These are phyloP conservation scores for Ramphastos sulfuratus DNA, from an alignment of 2,113 vertebrate genomes.

Conservation along the genomic window DNA sequence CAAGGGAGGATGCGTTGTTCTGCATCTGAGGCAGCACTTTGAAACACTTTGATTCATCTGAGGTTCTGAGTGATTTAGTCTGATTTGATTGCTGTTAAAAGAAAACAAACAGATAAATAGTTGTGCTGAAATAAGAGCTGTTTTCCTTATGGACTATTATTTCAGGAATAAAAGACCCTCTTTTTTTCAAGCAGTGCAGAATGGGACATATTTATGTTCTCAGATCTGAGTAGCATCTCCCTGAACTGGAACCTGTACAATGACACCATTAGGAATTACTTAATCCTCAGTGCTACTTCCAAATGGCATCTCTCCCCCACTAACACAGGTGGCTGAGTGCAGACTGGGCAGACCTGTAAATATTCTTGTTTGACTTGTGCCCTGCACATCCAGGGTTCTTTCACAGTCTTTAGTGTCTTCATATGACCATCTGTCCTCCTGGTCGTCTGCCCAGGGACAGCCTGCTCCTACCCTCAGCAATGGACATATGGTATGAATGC, in stretches of 20 bases:
- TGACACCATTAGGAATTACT: background rate
- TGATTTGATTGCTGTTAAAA: background rate
- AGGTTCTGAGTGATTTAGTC: background rate
- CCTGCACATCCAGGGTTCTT: constrained; percentile 11
- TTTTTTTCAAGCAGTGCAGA: background rate
- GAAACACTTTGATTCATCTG: background rate
- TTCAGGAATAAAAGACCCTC: background rate
- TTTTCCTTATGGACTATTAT: background rate
- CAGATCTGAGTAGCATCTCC: background rate
- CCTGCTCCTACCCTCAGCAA: background rate
- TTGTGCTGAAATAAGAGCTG: background rate
- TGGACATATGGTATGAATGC: background rate
- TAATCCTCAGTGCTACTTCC: background rate
- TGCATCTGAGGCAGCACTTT: background rate
- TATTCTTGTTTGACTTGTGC: constrained; percentile 58
- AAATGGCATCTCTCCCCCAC: background rate
- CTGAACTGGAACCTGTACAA: background rate
- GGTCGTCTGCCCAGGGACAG: constrained; percentile 15
- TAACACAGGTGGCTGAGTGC: background rate
- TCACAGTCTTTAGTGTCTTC: constrained; percentile 17
- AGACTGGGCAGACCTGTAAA: constrained; percentile 34
- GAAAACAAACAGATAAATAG: background rate
- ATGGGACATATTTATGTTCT: background rate
- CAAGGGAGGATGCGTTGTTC: background rate
- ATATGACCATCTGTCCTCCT: constrained; percentile 18